Percentiles rank a stretch among this genome's conserved stretches.
These are phyloP conservation scores for Ormyrus labotus DNA, from an alignment of 2,888 invertebrate genomes.

Conservation along the genomic window DNA sequence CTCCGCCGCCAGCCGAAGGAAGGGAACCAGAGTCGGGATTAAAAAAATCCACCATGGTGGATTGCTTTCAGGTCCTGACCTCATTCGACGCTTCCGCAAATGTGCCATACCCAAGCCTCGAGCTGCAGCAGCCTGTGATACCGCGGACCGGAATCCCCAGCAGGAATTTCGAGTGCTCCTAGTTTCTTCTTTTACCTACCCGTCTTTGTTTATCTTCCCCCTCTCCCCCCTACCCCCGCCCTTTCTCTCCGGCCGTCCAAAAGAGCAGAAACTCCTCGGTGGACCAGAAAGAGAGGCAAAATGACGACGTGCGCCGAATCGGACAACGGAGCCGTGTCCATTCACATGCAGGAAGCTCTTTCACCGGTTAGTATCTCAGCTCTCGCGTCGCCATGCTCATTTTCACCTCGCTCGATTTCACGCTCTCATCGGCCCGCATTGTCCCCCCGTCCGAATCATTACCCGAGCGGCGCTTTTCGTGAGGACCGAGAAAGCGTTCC, in stretches of 20 bases:
- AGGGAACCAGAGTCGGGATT: too few species aligned
- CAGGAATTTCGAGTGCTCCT: slow-evolving; percentile 48
- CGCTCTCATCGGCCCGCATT: slow-evolving; percentile 12
- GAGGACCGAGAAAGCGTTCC: background rate
- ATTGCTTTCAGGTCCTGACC: slow-evolving; percentile 64
- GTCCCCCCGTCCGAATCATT: background rate
- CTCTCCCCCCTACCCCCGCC: background rate
- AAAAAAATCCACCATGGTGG: background rate
- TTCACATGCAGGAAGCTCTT: slow-evolving; percentile 74
- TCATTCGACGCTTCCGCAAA: slow-evolving; percentile 64
- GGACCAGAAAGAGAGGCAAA: slow-evolving; percentile 57
- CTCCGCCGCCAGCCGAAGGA: too few species aligned
- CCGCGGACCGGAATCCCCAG: slow-evolving; percentile 59
- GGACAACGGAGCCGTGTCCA: slow-evolving; percentile 66
- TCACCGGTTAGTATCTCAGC: slow-evolving; percentile 71
- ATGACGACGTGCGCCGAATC: slow-evolving; percentile 74
- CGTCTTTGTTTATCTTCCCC: slow-evolving; percentile 3
- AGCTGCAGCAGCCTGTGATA: slow-evolving; percentile 71
- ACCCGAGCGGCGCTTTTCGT: background rate
- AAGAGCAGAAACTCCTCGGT: slow-evolving; percentile 10
- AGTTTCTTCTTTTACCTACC: slow-evolving; percentile 40
- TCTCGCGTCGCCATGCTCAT: background rate
- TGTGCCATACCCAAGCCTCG: slow-evolving; percentile 70
- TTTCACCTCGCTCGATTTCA: too few species aligned
- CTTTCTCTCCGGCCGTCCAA: background rate